Evolutionary conservation across 2,797 vertebrate genomes (phyloP).

Genomic region (Pangasius mekongensis): DNA sequence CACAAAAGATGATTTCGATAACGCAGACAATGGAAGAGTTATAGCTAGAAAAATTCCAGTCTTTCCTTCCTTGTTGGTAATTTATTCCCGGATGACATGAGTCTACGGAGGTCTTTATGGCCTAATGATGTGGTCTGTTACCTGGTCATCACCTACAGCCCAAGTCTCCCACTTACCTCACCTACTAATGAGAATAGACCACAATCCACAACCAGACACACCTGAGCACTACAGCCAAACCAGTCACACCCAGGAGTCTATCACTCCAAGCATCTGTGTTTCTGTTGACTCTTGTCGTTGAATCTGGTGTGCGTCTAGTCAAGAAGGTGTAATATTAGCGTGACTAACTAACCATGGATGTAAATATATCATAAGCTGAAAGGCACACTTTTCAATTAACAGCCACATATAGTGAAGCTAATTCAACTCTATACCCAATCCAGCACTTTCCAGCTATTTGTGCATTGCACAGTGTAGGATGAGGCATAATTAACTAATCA

Average conservation of each 20-base stretch:
- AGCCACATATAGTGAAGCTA: background rate
- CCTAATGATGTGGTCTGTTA: constrained; percentile 61
- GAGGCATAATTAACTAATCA: background rate
- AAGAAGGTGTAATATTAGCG: background rate
- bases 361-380: constrained; percentile 7
- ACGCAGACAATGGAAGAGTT: constrained; percentile 13
- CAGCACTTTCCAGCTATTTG: background rate
- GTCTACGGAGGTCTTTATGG: constrained; percentile 40
- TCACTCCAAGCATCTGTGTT: background rate
- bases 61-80: constrained; percentile 42
- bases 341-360: background rate
- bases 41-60: constrained; percentile 37
- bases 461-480: background rate
- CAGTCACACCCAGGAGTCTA: constrained; percentile 15
- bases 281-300: background rate
- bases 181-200: constrained; percentile 54
- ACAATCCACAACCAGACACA: constrained; percentile 46
- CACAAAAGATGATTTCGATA: constrained; percentile 22
- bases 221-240: constrained; percentile 47
- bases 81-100: constrained; percentile 53
- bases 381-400: background rate
- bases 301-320: background rate
- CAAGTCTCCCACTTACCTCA: constrained; percentile 65
- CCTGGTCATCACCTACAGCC: constrained; percentile 70
- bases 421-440: background rate